phyloP scores from a whole-genome alignment of 2,113 vertebrate genomes.

The Gallinago paraguaiae region DNA sequence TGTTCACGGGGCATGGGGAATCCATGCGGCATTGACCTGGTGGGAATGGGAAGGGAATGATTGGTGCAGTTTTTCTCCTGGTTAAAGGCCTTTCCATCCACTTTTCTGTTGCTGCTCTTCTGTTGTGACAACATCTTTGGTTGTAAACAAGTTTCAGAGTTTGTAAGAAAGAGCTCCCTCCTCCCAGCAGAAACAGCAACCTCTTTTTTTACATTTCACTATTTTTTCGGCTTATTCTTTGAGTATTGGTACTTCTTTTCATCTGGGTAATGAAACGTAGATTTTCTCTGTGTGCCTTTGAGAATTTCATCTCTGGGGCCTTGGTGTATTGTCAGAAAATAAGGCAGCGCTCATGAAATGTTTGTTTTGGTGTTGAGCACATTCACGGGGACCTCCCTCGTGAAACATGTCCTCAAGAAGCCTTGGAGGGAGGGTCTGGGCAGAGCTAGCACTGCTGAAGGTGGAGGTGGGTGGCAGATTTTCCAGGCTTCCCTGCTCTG shows the following conservation, averaged over 20 bases:
- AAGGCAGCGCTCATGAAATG: neutral
- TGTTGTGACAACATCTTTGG: fast-evolving
- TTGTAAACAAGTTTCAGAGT: neutral
- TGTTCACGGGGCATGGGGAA: neutral
- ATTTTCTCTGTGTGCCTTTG: neutral
- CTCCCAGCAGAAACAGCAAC: neutral
- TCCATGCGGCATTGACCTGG: neutral
- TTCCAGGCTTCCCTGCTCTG: neutral
- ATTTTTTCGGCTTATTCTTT: neutral
- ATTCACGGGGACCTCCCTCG: neutral
- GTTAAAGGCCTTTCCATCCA: neutral
- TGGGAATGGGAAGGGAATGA: fast-evolving
- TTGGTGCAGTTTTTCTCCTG: neutral
- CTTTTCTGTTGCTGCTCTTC: neutral
- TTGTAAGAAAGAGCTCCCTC: neutral
- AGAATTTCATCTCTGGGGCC: neutral
- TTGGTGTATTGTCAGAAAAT: neutral
- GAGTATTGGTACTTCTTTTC: neutral
- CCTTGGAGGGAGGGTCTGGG: neutral
- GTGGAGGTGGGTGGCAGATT: neutral
- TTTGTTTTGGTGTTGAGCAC: neutral
- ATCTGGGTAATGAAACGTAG: neutral
- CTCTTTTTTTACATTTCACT: neutral
- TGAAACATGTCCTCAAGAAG: neutral
- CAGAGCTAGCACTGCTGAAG: neutral